Percentiles rank a stretch among this genome's conserved stretches.
phyloP scores from a whole-genome alignment of 1,140 invertebrate genomes.

The Ericerus pela region DNA sequence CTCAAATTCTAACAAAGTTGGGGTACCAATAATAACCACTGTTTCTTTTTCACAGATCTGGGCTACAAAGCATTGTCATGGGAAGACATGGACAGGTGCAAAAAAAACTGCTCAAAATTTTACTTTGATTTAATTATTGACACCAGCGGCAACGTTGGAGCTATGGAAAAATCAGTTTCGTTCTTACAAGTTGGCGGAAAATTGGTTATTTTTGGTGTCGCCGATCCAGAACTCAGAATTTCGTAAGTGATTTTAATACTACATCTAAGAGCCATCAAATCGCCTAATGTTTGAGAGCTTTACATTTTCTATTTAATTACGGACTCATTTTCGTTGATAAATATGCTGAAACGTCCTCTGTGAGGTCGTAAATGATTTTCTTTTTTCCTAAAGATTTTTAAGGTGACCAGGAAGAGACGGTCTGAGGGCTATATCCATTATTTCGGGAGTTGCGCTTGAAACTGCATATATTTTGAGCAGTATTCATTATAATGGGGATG shows the following conservation, averaged over 20 bases:
- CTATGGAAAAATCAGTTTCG: constrained; percentile 36
- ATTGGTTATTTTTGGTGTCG: constrained; percentile 41
- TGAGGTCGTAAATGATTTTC: neutral
- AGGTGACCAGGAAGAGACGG: neutral
- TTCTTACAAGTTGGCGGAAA: constrained; percentile 35
- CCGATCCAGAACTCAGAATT: constrained; percentile 29
- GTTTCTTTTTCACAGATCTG: constrained; percentile 32
- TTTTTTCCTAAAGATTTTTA: neutral
- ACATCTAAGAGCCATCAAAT: neutral
- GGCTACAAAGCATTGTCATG: constrained; percentile 39
- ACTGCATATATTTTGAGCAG: too few species aligned
- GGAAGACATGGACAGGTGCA: constrained; percentile 35
- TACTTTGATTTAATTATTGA: constrained; percentile 47
- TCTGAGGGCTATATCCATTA: too few species aligned
- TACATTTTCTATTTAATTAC: neutral
- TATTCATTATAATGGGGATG: too few species aligned
- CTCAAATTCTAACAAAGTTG: constrained; percentile 27
- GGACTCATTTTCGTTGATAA: neutral
- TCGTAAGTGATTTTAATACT: too few species aligned
- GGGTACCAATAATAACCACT: constrained; percentile 39
- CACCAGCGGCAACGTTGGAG: constrained; percentile 44
- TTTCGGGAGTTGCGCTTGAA: too few species aligned
- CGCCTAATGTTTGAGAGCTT: neutral
- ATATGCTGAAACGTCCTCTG: neutral
- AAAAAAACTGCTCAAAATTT: constrained; percentile 22